Conservation (phyloP, 2,797 vertebrate genomes). For the Bovichtus variegatus region DNA sequence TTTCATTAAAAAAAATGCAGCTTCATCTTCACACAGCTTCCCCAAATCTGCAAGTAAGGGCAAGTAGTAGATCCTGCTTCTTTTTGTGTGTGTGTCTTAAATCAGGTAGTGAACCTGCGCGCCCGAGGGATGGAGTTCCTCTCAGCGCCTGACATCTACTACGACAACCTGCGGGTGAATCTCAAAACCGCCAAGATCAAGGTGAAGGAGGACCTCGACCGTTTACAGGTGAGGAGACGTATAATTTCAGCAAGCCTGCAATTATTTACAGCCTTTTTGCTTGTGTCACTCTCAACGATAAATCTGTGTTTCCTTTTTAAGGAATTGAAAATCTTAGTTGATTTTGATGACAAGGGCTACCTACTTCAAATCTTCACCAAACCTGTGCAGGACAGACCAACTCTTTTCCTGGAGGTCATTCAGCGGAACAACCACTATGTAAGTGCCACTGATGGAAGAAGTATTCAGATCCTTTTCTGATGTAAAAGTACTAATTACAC, state of each 20-base stretch:
- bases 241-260: not conserved
- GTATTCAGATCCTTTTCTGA: too few species aligned
- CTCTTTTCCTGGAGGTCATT: constrained; percentile 90
- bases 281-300: not conserved
- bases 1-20: constrained; percentile 11
- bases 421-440: constrained; percentile 88
- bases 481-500: too few species aligned
- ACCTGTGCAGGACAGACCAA: constrained; percentile 89
- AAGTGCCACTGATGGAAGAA: constrained; percentile 62
- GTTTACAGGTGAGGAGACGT: constrained; percentile 82
- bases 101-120: constrained; percentile 86
- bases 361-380: constrained; percentile 91
- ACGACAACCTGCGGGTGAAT: constrained; percentile 80
- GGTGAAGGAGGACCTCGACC: constrained; percentile 88
- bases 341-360: constrained; percentile 90
- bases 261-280: not conserved
- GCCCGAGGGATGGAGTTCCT: constrained; percentile 89
- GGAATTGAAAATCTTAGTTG: constrained; percentile 89
- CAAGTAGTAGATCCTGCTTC: constrained; percentile 5
- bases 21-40: constrained; percentile 6
- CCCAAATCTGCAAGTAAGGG: constrained; percentile 29
- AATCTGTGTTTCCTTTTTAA: constrained; percentile 44
- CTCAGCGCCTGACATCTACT: constrained; percentile 85
- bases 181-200: constrained; percentile 88
- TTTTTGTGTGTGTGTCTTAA: constrained; percentile 10